Evolutionary conservation across 2,797 vertebrate species (phyloP).

Genomic region (Dryobates pubescens): DNA sequence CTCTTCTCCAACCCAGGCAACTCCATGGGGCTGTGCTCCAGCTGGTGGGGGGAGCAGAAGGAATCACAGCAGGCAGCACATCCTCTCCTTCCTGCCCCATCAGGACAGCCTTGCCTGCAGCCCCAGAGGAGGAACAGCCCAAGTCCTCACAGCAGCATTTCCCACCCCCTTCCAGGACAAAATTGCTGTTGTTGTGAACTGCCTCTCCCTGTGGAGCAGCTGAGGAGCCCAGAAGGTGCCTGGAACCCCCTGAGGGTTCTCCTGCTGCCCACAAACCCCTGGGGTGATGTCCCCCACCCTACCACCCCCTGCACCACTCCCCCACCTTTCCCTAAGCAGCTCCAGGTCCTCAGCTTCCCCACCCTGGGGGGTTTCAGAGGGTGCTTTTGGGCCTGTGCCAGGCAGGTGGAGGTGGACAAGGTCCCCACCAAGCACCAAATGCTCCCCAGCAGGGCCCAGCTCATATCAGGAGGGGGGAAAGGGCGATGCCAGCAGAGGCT

Average conservation of each 20-base stretch:
- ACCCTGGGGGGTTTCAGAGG: not conserved
- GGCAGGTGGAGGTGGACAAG: accelerated
- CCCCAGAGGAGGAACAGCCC: not conserved
- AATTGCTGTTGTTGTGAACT: accelerated
- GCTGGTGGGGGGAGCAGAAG: not conserved
- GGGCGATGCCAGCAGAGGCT: conserved; percentile 15
- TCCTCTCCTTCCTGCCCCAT: not conserved
- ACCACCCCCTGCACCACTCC: not conserved
- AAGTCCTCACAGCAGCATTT: not conserved
- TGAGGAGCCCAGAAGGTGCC: not conserved
- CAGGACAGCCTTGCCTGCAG: not conserved
- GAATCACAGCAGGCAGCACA: not conserved
- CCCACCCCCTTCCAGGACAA: not conserved
- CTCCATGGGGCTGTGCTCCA: not conserved
- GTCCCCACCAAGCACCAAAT: not conserved
- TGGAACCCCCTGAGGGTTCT: not conserved
- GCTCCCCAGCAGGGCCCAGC: not conserved
- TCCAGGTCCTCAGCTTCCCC: not conserved
- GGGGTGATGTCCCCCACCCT: not conserved
- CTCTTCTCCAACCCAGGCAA: not conserved
- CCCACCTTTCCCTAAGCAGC: not conserved
- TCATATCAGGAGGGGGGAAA: not conserved
- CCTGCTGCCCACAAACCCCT: not conserved
- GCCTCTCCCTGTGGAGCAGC: accelerated
- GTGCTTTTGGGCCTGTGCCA: not conserved